These are phyloP conservation scores for Fragum fragum DNA, from an alignment of 2,888 invertebrate species.

Conservation along the genomic window DNA sequence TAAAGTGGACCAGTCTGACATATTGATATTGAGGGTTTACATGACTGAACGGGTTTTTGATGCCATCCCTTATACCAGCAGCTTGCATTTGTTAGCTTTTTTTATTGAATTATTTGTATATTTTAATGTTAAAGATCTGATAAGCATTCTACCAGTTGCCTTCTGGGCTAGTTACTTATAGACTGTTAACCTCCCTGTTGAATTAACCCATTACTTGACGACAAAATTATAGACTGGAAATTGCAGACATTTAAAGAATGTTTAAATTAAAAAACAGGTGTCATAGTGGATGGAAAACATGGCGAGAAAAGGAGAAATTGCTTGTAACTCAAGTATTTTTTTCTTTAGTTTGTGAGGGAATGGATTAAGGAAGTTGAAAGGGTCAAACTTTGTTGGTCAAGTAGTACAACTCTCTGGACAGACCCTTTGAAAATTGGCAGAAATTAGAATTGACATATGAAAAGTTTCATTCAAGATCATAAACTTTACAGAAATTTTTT, in stretches of 20 bases:
- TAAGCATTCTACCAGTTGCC: background rate
- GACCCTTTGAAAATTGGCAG: background rate
- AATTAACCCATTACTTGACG: background rate
- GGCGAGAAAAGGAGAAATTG: background rate
- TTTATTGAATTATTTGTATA: background rate
- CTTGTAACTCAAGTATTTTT: background rate
- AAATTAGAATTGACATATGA: background rate
- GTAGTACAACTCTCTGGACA: background rate
- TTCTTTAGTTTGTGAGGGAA: background rate
- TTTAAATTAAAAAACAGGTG: too few species aligned
- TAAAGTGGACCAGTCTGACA: background rate
- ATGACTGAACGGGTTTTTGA: too few species aligned
- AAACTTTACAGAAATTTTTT: background rate
- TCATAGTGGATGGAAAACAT: background rate
- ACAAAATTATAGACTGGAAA: background rate
- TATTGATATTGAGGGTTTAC: background rate
- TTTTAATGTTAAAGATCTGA: slow-evolving; percentile 24
- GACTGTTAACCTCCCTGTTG: background rate
- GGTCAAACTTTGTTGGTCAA: background rate
- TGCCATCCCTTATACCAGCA: slow-evolving; percentile 16
- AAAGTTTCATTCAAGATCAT: background rate
- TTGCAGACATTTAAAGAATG: too few species aligned
- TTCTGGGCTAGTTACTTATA: background rate
- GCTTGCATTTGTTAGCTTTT: slow-evolving; percentile 20
- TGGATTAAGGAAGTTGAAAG: background rate